Percentiles rank a stretch among this genome's conserved stretches.
Evolutionary conservation across 2,888 invertebrate species (phyloP).

Genomic region (Eristalinus sepulchralis): DNA sequence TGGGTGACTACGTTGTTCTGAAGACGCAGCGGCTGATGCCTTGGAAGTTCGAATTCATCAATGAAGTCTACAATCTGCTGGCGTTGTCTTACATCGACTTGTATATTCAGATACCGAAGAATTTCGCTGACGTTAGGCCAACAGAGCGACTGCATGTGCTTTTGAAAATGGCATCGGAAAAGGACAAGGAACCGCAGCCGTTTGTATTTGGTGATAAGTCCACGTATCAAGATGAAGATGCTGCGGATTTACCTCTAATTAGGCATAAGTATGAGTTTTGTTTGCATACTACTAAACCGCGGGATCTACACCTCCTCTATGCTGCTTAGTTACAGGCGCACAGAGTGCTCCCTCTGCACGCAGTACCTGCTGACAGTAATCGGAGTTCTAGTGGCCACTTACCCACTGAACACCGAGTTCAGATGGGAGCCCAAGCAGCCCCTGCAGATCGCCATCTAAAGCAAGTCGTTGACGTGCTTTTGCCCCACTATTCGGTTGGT

Average conservation of each 20-base stretch:
- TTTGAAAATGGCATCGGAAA: neutral
- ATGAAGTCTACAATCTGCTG: conserved; percentile 78
- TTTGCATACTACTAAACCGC: no score
- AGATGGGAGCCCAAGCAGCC: conserved; percentile 97
- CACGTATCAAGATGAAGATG: conserved; percentile 67
- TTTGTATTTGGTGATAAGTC: conserved; percentile 76
- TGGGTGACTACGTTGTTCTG: conserved; percentile 77
- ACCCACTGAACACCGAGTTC: conserved; percentile 94
- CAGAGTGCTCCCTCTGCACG: conserved; percentile 95
- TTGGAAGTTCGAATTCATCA: conserved; percentile 79
- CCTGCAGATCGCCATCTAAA: conserved; percentile 95
- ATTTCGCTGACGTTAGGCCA: conserved; percentile 39
- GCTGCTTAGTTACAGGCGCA: conserved; percentile 92
- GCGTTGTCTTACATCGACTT: conserved; percentile 77
- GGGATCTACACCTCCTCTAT: conserved; percentile 94
- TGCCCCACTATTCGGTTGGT: conserved; percentile 90
- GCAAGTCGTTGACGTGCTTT: conserved; percentile 90
- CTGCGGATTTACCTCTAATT: conserved; percentile 73
- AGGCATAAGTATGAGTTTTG: conserved; percentile 74
- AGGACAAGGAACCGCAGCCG: conserved; percentile 24
- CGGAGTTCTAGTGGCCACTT: conserved; percentile 91
- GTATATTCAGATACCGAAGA: conserved; percentile 67
- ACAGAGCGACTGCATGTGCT: conserved; percentile 68
- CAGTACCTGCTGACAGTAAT: conserved; percentile 93
- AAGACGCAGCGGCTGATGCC: conserved; percentile 79